Base-by-base conservation (phyloP, 1,140 invertebrate genomes). In the Drosophila sp. region DNA sequence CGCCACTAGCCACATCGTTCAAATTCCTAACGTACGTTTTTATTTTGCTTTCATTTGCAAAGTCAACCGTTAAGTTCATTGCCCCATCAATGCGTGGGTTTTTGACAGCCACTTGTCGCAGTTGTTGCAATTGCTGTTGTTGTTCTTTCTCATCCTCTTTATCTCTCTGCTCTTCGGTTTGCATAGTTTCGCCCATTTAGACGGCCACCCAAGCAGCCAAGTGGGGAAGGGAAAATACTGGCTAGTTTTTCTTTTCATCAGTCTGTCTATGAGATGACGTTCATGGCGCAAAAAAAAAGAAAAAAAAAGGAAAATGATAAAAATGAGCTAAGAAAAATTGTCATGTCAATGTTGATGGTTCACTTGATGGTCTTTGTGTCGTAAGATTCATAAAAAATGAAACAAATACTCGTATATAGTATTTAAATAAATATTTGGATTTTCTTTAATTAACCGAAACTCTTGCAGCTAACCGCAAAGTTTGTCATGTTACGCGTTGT, bases 21-120 rank as follows among this genome's bases (percentile, higher is more conserved):
- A 14, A 74, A 76, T 63, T 56, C 34, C 32, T 53, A 38, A 7
- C 13, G 46, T 40, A 34, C 9, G 48, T 29, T 53, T 34, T 36
- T 36, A 4, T 36, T 36, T 53, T 36, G 14, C 41, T 41, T 46
- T 51, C 4, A 21, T 32, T 45, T 58, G 16, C 8, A 29, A 43
- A 18, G 34, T 4, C 18, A 21, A n/a, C 53, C 53, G 18, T n/a
- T n/a, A 54, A 81, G 78, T 81, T 81, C 78, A 77, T 62, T 78
- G 78, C 43, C 65, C 65, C 61, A 9, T 18, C 34, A 40, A 34
- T 56, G 78, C 74, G 78, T 77, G 78, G 78, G 69, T 61, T 83
- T 83, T 76, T 83, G 80, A 84, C 80, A 83, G 59, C 66, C 76
- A 84, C 72, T 76, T 84, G 53, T 46, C 46, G 65, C 56, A 48